Conservation (phyloP, 2,797 vertebrate genomes). For the Parambassis ranga region DNA sequence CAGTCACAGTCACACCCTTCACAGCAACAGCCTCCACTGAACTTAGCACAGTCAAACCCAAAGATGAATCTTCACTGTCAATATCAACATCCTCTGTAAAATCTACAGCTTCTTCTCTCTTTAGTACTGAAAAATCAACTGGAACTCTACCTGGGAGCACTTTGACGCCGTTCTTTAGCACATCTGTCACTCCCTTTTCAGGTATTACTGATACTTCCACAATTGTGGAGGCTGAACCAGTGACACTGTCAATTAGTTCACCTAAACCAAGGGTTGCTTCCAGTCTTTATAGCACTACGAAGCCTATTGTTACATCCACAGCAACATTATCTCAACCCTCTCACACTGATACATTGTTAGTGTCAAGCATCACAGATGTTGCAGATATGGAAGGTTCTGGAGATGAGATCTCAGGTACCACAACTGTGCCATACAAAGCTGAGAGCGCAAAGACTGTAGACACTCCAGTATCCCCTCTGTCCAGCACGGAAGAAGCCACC, state of each 20-base stretch:
- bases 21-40: constrained; percentile 11
- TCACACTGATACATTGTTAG: constrained; percentile 1
- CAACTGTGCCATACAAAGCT: neutral
- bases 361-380: neutral
- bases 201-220: too few relatives aligned
- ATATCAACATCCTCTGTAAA: neutral
- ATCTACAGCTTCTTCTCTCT: constrained; percentile 22
- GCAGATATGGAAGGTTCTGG: constrained; percentile 3
- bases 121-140: constrained; percentile 39
- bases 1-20: neutral
- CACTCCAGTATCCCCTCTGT: neutral
- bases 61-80: constrained; percentile 24
- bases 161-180: too few relatives aligned
- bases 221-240: too few relatives aligned
- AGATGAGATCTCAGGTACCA: constrained; percentile 4
- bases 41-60: constrained; percentile 5
- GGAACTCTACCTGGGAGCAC: too few relatives aligned
- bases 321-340: neutral
- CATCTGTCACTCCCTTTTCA: too few relatives aligned
- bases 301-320: too few relatives aligned
- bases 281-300: too few relatives aligned
- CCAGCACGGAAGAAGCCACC: constrained; percentile 16
- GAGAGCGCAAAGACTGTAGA: constrained; percentile 1
- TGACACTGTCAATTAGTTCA: too few relatives aligned
- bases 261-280: too few relatives aligned